A percentile compares a stretch with the other conserved stretches of the same genome.
Evolutionary conservation across 2,797 vertebrate genomes (phyloP).

Genomic region (Notolabrus celidotus): DNA sequence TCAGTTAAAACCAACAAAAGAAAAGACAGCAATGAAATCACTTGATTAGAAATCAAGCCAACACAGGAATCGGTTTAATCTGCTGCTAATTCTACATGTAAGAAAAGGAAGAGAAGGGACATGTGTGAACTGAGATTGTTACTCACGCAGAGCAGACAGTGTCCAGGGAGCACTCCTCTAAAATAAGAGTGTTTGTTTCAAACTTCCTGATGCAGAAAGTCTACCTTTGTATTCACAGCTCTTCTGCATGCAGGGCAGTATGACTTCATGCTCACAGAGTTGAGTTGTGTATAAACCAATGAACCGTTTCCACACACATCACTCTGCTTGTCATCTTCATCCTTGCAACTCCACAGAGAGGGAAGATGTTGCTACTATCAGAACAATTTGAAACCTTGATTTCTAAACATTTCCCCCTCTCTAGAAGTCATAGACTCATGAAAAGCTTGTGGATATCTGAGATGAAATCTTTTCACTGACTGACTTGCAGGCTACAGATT

Average conservation of each 20-base stretch:
- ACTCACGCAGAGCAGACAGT: slow-evolving; percentile 14
- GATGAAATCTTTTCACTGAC: slow-evolving; percentile 38
- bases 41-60: slow-evolving; percentile 51
- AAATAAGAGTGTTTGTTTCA: not conserved
- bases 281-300: slow-evolving; percentile 7
- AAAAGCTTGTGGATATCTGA: slow-evolving; percentile 26
- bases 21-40: slow-evolving; percentile 55
- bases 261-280: slow-evolving; percentile 30
- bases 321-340: slow-evolving; percentile 4
- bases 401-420: slow-evolving; percentile 1
- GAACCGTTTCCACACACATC: slow-evolving; percentile 7
- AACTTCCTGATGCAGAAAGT: slow-evolving; percentile 15
- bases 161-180: slow-evolving; percentile 13
- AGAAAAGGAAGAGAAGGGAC: slow-evolving; percentile 35
- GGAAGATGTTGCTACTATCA: slow-evolving; percentile 4
- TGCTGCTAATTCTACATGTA: slow-evolving; percentile 39
- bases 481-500: slow-evolving; percentile 51
- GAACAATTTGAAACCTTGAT: not conserved
- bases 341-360: not conserved
- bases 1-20: slow-evolving; percentile 60
- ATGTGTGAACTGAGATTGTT: slow-evolving; percentile 31
- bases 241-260: slow-evolving; percentile 28
- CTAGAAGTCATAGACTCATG: no score
- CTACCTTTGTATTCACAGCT: slow-evolving; percentile 31
- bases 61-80: slow-evolving; percentile 33